These are phyloP conservation scores for Mormoops blainvillei DNA, from an alignment of 2,113 vertebrate genomes.

Conservation along the genomic window DNA sequence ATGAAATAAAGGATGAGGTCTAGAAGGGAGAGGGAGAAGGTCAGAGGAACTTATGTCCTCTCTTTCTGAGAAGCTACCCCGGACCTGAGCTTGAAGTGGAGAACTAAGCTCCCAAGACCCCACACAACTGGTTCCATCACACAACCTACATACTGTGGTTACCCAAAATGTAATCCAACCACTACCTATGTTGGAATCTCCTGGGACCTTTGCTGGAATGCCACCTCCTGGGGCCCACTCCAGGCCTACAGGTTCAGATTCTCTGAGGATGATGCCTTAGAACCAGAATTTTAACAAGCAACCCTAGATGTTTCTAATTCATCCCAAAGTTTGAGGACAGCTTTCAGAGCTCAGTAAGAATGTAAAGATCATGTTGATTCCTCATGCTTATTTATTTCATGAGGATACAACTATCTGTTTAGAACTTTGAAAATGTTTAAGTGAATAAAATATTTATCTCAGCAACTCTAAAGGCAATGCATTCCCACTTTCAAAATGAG, in stretches of 20 bases:
- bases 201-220: neutral
- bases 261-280: neutral
- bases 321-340: neutral
- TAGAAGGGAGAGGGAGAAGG: neutral
- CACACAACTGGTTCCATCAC: neutral
- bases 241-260: neutral
- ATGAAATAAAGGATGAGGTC: neutral
- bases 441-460: neutral
- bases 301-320: neutral
- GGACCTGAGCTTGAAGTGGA: neutral
- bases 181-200: neutral
- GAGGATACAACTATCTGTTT: neutral
- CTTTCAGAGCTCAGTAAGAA: neutral
- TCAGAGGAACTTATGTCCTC: neutral
- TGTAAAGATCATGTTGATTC: neutral
- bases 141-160: too few relatives aligned
- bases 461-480: neutral
- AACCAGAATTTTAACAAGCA: neutral
- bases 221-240: neutral
- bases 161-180: neutral
- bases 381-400: neutral
- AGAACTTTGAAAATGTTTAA: neutral
- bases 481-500: neutral
- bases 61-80: neutral
- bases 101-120: neutral